Evolutionary conservation across 2,113 vertebrate species (phyloP), one percentile per base, ranked within the genome.

Genomic region (Ameiurus melas): DNA sequence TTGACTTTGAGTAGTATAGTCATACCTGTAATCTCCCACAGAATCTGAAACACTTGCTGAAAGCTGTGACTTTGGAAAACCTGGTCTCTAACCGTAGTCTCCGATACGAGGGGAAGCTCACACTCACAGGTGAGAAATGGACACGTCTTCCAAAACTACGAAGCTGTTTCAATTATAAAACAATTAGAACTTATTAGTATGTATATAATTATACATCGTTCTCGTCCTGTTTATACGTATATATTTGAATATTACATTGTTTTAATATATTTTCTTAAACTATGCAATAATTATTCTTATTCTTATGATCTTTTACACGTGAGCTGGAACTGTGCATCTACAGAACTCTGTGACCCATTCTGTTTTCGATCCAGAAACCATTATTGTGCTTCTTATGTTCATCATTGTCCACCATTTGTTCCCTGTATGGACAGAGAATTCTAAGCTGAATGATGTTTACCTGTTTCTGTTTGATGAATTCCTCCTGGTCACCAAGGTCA

Each of bases 391-490:
- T 58, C 17, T 81, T 19, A 3, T 20, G 9, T 81, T 58, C 19
- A 60, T 36, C 30, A 10, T 55, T 55, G 5, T 19, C 7, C 55
- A 16, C 27, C 13, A 12, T 71, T 39, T 85, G 87, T 82, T 47
- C 47, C 75, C 47, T 91, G 89, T 62, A 22, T 88, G 79, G 17
- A 86, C 92, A 98, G 97, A 97, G 93, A 97, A 96, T 83, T 92
- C 97, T 30, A 97, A 97, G 94, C 93, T 96, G 89, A 92, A 95
- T 4, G 96, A 97, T 0, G 95, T 97, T 82, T 97, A 96, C 88
- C 90, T 99, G 87, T 98, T 99, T 93, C 95, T 99, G 89, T 99
- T 98, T 3, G 93, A 97, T 62, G 97, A 98, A 93, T 97, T 99
- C 91, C 94, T 99, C 81, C 93, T 98, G 89, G 96, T 98, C 93